phyloP scores from a whole-genome alignment of 2,113 vertebrate species.

The Albula glossodonta region DNA sequence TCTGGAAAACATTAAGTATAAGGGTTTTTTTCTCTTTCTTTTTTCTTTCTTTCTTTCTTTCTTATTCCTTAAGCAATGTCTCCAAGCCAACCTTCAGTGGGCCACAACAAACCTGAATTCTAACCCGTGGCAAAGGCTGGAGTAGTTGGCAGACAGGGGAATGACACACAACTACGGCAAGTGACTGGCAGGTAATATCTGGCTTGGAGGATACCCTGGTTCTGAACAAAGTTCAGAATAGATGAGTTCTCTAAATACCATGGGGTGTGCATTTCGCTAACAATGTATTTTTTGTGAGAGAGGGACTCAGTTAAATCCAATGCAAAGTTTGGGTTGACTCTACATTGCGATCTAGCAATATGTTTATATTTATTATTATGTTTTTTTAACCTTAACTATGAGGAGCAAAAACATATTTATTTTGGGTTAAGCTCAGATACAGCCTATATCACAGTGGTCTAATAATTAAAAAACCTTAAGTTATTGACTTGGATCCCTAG shows the following conservation, averaged over 20 bases:
- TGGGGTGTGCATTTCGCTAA: neutral
- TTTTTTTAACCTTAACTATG: too few relatives aligned
- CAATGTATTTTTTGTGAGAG: neutral
- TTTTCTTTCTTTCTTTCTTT: constrained; percentile 17
- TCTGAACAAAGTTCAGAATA: neutral
- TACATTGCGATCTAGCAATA: neutral
- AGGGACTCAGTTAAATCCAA: neutral
- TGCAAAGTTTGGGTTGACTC: neutral
- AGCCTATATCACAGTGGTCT: too few relatives aligned
- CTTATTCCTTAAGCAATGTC: constrained; percentile 22
- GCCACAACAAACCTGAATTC: constrained; percentile 30
- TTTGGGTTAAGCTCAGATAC: too few relatives aligned
- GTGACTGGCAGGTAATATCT: neutral
- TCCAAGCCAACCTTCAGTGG: neutral
- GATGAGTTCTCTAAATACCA: neutral
- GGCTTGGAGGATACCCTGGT: neutral
- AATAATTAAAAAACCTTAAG: too few relatives aligned
- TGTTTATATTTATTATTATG: neutral
- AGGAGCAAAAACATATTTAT: too few relatives aligned
- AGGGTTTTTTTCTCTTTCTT: constrained; percentile 22
- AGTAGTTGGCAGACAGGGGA: neutral
- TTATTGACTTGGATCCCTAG: too few relatives aligned
- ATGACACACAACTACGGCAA: neutral
- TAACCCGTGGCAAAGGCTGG: neutral
- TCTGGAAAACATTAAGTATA: constrained; percentile 59